These are phyloP conservation scores for Labeo catla DNA, from an alignment of 2,113 vertebrate genomes.

Conservation along the genomic window DNA sequence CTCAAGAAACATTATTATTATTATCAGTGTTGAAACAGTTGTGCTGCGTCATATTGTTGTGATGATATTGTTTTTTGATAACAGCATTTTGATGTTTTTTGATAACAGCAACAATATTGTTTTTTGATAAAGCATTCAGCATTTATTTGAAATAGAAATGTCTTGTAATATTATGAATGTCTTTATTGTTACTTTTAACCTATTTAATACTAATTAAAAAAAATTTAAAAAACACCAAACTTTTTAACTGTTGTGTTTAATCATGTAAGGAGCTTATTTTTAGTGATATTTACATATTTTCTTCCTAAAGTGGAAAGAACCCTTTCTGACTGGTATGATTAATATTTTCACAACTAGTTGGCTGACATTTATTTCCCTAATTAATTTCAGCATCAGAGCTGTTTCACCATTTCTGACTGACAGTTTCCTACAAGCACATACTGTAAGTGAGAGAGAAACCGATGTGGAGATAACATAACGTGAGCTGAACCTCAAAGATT, in stretches of 20 bases:
- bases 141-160: neutral
- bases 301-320: neutral
- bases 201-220: neutral
- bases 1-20: neutral
- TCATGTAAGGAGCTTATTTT: neutral
- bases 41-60: neutral
- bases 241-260: neutral
- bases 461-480: neutral
- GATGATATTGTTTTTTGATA: neutral
- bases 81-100: neutral
- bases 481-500: neutral
- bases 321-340: neutral
- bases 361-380: neutral
- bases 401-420: neutral
- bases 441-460: neutral
- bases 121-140: neutral
- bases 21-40: neutral
- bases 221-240: neutral
- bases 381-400: neutral
- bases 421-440: neutral
- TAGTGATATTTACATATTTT: neutral
- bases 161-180: neutral
- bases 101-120: too few relatives aligned
- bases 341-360: neutral
- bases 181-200: neutral